A percentile compares a stretch with the other conserved stretches of the same genome.
Conservation (phyloP, 53 echinoderm and acorn worm species). For the Patiria pectinifera region DNA sequence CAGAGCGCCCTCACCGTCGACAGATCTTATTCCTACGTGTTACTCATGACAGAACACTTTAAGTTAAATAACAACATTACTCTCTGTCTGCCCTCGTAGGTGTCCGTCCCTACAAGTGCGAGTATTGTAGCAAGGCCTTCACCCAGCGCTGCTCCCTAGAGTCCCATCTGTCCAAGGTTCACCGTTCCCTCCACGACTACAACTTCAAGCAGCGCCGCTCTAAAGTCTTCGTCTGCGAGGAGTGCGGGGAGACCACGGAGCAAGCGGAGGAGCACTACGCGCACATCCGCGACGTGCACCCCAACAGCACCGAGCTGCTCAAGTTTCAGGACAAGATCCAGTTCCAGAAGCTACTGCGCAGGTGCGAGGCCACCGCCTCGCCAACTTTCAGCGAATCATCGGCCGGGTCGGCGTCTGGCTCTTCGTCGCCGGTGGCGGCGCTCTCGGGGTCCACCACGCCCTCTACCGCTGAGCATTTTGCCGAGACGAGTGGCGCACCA, state of each 20-base stretch:
- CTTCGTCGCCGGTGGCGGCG: slow-evolving; percentile 14
- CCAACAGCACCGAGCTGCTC: slow-evolving; percentile 91
- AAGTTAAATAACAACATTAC: no score
- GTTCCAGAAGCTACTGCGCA: slow-evolving; percentile 78
- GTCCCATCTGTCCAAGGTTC: slow-evolving; percentile 90
- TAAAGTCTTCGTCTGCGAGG: slow-evolving; percentile 97
- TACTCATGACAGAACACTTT: no score
- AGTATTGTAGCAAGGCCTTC: slow-evolving; percentile 87
- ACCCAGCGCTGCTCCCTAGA: slow-evolving; percentile 97
- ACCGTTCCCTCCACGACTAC: slow-evolving; percentile 77
- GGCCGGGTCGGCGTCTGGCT: neutral
- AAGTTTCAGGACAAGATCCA: slow-evolving; percentile 95
- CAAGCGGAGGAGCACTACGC: slow-evolving; percentile 81
- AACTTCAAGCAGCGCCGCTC: slow-evolving; percentile 91
- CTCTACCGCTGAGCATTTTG: neutral
- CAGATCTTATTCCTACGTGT: no score
- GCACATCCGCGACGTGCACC: slow-evolving; percentile 83
- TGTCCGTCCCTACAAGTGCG: slow-evolving; percentile 93
- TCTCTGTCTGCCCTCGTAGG: slow-evolving; percentile 50
- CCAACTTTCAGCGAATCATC: no score
- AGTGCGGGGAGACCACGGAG: slow-evolving; percentile 83
- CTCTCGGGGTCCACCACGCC: neutral
- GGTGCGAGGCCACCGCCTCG: neutral
- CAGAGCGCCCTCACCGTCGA: no score
- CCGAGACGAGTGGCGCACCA: no score